These are phyloP conservation scores for Ovibos moschatus DNA, from an alignment of 2,113 vertebrate genomes.

Conservation along the genomic window DNA sequence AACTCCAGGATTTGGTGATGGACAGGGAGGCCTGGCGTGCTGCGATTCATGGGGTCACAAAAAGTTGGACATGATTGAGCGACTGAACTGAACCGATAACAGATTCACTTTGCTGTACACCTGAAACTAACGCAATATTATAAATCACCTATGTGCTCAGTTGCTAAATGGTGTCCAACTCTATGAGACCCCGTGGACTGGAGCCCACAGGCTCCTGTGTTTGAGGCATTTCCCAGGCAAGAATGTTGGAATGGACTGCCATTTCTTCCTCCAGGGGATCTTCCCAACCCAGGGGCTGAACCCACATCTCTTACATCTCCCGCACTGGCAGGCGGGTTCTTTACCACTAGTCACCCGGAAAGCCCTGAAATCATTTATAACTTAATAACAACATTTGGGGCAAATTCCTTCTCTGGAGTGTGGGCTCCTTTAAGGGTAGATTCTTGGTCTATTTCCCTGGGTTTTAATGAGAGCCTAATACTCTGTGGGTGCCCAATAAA, in stretches of 20 bases:
- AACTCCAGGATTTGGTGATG: too few species aligned
- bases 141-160: not conserved
- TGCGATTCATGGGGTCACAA: too few species aligned
- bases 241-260: not conserved
- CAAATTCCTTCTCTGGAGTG: not conserved
- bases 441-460: not conserved
- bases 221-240: not conserved
- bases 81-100: not conserved
- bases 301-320: not conserved
- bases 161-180: not conserved
- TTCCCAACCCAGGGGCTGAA: not conserved
- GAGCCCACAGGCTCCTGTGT: not conserved
- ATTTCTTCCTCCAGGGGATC: not conserved
- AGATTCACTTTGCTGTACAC: not conserved
- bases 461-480: not conserved
- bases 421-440: not conserved
- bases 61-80: accelerated
- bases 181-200: not conserved
- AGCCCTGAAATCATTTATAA: not conserved
- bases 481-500: not conserved
- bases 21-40: too few species aligned
- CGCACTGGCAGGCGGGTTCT: accelerated
- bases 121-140: not conserved
- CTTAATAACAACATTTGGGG: not conserved
- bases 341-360: not conserved